Evolutionary conservation across 2,888 invertebrate species (phyloP), one percentile per base, ranked within the genome.

Genomic region (Rhamphomyia laevipes): DNA sequence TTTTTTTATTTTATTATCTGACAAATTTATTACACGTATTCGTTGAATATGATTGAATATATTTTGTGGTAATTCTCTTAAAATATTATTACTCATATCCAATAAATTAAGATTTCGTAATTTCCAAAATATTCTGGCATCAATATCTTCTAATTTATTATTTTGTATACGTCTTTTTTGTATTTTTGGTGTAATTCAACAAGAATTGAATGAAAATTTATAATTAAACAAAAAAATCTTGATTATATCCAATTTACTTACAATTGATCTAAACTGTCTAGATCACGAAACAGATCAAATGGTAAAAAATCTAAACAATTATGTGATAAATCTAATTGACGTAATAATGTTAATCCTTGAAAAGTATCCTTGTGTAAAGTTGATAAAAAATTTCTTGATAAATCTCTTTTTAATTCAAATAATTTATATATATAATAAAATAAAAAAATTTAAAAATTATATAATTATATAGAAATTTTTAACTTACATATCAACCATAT

Each of bases 301-400:
- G 81, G 80, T 31, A 85, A 59, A 59, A 74, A 75, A 50, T 79
- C 77, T 27, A 86, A 69, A 42, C 74, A 73, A 63, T 86, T 86
- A 57, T 78, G 76, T 23, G 82, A 84, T 13, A 86, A 63, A 65
- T 85, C 80, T 49, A 81, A 59, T 57, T 79, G 76, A 56, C 73
- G 73, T 13, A 84, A 63, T 52, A 77, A 71, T 2, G 73, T 73
- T 55, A 84, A 62, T 12, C 76, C 75, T 16, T 73, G 71, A 58
- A 84, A 82, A 0, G 78, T 74, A 54, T 79, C 77, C 60, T 79
- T 78, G 63, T 83, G 77, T 13, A 84, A 60, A 0, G 82, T 78
- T 17, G 75, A 74, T 37, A 84, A 63, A n/a, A 70, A 68, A 59
- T 84, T 84, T n/a, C 78, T 73, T 0, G 81, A 82, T 16, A 84